phyloP scores from a whole-genome alignment of 2,113 vertebrate species.

The Laticauda laticaudata region DNA sequence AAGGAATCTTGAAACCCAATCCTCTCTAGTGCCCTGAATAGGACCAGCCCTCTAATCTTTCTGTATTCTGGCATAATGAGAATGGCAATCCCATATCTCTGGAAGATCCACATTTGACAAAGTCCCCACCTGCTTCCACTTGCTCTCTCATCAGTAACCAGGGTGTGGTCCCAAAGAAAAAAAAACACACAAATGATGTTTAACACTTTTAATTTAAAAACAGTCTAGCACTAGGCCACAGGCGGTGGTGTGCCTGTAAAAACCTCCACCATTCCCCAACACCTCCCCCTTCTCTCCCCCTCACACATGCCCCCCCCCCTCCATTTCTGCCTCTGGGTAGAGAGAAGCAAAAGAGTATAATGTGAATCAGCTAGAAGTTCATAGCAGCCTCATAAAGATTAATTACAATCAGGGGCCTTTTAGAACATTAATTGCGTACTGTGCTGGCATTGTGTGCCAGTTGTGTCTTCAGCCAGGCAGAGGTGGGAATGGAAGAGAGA shows the following conservation, averaged over 20 bases:
- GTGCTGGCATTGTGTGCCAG: constrained; percentile 17
- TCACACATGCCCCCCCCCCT: too few relatives aligned
- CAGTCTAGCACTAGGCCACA: neutral
- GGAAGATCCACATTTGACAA: neutral
- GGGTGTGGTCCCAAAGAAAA: neutral
- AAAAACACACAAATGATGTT: neutral
- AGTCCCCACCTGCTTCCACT: neutral
- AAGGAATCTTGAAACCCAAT: neutral
- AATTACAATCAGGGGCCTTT: constrained; percentile 28
- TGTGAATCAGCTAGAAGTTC: constrained; percentile 22
- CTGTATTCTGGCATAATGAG: neutral
- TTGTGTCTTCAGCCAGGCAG: neutral
- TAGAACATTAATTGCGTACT: constrained; percentile 15
- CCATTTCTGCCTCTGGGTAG: neutral
- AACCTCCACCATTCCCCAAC: neutral
- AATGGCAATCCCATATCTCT: neutral
- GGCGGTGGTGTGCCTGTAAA: neutral
- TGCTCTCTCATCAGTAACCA: neutral
- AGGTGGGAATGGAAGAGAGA: neutral
- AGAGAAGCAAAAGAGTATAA: constrained; percentile 5
- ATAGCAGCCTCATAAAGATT: constrained; percentile 27
- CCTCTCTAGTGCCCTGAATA: neutral
- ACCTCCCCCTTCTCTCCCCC: neutral
- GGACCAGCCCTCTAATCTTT: neutral
- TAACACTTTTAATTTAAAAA: neutral